Conservation (phyloP, 2,797 vertebrate species). For the Dipus sagitta region DNA sequence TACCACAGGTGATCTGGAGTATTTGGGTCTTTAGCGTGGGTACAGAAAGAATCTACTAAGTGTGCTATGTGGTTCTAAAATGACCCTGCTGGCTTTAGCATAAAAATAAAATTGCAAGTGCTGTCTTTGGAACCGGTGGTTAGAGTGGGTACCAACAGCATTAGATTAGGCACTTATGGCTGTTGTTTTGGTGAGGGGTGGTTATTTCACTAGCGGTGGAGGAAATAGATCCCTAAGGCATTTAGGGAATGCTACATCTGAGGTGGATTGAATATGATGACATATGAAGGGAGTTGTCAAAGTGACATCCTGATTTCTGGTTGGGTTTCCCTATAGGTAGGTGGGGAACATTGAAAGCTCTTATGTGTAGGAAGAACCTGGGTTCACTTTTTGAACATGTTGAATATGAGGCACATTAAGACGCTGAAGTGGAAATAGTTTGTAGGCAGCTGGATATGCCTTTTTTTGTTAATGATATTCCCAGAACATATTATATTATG, state of each 20-base stretch:
- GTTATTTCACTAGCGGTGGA: neutral
- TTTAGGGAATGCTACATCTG: neutral
- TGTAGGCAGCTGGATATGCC: neutral
- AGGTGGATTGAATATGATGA: neutral
- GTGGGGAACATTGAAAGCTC: neutral
- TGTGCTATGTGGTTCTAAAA: conserved; percentile 12
- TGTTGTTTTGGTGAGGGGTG: neutral
- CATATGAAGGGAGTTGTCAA: neutral
- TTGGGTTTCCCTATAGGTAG: neutral
- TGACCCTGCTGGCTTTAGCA: neutral
- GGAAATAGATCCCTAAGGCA: neutral
- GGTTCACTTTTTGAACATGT: neutral
- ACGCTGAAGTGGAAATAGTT: neutral
- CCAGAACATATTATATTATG: conserved; percentile 11
- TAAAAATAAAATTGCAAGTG: neutral
- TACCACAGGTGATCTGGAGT: neutral
- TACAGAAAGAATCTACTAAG: neutral
- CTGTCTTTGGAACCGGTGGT: neutral
- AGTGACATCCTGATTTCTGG: neutral
- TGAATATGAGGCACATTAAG: neutral
- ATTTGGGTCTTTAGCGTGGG: conserved; percentile 16
- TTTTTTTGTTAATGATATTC: conserved; percentile 3
- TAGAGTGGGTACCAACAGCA: neutral
- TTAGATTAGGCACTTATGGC: neutral
- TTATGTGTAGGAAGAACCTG: neutral